Conservation (phyloP, 2,113 vertebrate species). For the Acrocephalus kingi region DNA sequence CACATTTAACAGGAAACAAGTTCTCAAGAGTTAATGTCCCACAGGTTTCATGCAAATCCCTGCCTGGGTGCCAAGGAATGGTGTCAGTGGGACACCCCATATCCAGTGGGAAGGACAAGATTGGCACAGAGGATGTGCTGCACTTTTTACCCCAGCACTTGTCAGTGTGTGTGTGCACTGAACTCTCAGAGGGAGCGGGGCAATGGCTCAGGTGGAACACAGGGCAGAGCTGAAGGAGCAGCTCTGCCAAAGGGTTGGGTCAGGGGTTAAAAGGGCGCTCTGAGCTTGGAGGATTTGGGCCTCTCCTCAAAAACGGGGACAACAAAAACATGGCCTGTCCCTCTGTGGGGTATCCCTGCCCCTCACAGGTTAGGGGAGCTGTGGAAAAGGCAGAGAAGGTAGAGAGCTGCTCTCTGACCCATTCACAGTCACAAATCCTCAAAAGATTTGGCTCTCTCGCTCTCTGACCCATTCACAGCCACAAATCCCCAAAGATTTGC, state of each 20-base stretch:
- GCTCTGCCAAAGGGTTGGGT: not conserved
- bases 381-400: not conserved
- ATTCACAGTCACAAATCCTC: not conserved
- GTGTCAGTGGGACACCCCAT: not conserved
- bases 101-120: not conserved
- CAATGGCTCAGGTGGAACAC: not conserved
- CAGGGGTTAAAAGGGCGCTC: not conserved
- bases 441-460: not conserved
- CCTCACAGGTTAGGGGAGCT: not conserved
- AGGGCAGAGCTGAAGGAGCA: not conserved
- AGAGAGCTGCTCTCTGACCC: not conserved
- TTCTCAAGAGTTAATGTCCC: not conserved
- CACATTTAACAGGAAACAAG: not conserved
- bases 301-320: not conserved
- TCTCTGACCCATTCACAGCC: too few relatives aligned
- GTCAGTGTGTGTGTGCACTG: not conserved
- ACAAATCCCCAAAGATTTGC: too few relatives aligned
- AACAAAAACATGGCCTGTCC: not conserved
- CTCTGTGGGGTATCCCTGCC: not conserved
- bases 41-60: not conserved
- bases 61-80: not conserved
- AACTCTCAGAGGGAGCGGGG: not conserved
- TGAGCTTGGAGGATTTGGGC: not conserved
- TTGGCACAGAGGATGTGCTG: not conserved
- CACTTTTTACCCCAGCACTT: not conserved